Evolutionary conservation across 2,888 invertebrate species (phyloP).

Genomic region (Micropterix aruncella): DNA sequence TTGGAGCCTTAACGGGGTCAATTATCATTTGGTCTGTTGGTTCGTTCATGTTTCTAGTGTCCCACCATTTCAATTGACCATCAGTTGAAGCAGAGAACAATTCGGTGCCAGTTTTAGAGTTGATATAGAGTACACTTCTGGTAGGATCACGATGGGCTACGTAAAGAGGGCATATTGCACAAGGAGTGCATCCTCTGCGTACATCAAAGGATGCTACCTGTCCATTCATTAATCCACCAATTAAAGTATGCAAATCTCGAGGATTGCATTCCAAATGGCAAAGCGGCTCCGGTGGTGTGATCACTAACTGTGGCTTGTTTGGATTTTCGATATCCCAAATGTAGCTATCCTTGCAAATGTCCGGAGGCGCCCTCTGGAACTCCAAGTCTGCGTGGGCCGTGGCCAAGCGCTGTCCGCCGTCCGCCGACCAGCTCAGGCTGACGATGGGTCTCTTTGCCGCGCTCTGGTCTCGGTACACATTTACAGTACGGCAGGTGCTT

Average conservation of each 20-base stretch:
- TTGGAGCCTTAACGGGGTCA: constrained; percentile 41
- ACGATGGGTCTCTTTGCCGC: constrained; percentile 53
- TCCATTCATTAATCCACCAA: constrained; percentile 65
- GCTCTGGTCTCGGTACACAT: constrained; percentile 72
- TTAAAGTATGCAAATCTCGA: constrained; percentile 64
- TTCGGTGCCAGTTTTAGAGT: constrained; percentile 88
- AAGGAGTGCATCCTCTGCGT: constrained; percentile 68
- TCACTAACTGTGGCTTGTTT: constrained; percentile 62
- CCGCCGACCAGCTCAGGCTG: constrained; percentile 83
- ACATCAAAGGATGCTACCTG: constrained; percentile 76
- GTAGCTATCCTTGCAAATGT: constrained; percentile 44
- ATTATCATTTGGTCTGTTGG: constrained; percentile 50
- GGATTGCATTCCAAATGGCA: constrained; percentile 82
- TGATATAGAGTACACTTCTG: constrained; percentile 78
- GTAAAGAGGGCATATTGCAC: constrained; percentile 64
- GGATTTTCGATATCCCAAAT: constrained; percentile 94
- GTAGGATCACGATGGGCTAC: constrained; percentile 82
- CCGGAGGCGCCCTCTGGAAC: constrained; percentile 50
- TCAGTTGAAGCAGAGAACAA: constrained; percentile 90
- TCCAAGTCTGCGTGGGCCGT: constrained; percentile 74
- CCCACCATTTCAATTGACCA: constrained; percentile 82
- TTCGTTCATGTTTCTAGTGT: constrained; percentile 47
- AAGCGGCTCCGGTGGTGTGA: constrained; percentile 64
- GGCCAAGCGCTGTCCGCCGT: constrained; percentile 70
- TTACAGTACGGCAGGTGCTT: constrained; percentile 65